Evolutionary conservation across 2,888 invertebrate species (phyloP).

Genomic region (Rhingia campestris): DNA sequence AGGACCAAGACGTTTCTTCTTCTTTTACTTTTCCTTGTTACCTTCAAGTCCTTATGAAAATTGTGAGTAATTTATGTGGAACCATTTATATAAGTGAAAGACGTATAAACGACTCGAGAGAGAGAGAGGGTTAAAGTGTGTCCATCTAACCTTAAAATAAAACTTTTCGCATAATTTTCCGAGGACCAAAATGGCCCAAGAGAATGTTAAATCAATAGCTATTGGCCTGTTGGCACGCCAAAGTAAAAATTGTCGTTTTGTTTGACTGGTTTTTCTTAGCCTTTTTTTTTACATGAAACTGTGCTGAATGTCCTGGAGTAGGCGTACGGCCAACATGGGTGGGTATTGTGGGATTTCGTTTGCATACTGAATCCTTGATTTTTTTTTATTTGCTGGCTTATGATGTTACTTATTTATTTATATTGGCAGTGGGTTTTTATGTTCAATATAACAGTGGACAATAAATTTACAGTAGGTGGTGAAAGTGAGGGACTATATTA

Average conservation of each 20-base stretch:
- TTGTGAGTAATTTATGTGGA: too few relatives aligned
- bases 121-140: too few relatives aligned
- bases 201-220: constrained; percentile 38
- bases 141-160: too few relatives aligned
- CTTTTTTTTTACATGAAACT: background rate
- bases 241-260: background rate
- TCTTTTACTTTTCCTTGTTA: too few relatives aligned
- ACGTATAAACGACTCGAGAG: too few relatives aligned
- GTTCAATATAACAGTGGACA: background rate
- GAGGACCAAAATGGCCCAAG: constrained; percentile 9
- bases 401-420: background rate
- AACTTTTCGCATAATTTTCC: constrained; percentile 34
- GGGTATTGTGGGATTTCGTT: background rate
- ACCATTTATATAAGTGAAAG: too few relatives aligned
- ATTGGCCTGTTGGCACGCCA: constrained; percentile 44
- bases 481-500: background rate
- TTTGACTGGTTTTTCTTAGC: background rate
- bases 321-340: background rate
- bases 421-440: background rate
- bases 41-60: too few relatives aligned
- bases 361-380: constrained; percentile 8
- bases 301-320: background rate
- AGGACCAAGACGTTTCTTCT: too few relatives aligned
- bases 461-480: background rate
- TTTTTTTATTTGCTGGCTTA: background rate